Evolutionary conservation across 2,797 vertebrate species (phyloP), one percentile per base, ranked within the genome.

Genomic region (Lepus townsendii): DNA sequence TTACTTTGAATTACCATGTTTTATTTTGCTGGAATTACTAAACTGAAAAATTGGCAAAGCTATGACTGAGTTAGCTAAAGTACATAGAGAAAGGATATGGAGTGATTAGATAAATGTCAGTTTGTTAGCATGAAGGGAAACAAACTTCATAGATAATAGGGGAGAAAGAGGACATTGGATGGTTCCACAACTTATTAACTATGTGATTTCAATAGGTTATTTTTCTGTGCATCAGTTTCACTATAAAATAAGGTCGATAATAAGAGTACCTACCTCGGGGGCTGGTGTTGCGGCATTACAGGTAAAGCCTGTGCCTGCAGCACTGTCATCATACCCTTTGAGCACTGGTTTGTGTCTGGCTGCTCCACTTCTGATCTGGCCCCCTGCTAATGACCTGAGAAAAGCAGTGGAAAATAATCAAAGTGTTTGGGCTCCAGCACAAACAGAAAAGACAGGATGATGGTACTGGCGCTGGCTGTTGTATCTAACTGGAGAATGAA

Each of bases 21-120:
- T 92, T 94, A 12, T n/a, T 95, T 16, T 82, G 22, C 10, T 90
- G n/a, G 66, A 93, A 96, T 77, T 68, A 72, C 66, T 89, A 86
- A 88, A 17, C 16, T 90, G 27, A 27, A 63, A 87, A 78, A 63
- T 82, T 91, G 83, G 35, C 32, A 72, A 38, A 80, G 76, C 11
- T 88, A 66, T 83, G 69, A 72, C 52, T n/a, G 32, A 79, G 16
- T 88, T 79, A 90, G 32, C 65, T 66, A 66, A 73, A 76, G 38
- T 83, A 80, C 86, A 60, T 12, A 66, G 73, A 50, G 30, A 80
- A 77, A 57, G 8, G 2, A 63, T 93, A 16, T 92, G 9, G 83
- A 54, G 19, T 72, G 16, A 82, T 38, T 60, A 84, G 78, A 95
- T 32, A 84, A 85, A 60, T 27, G 8, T 54, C 32, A 75, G 50